Evolutionary conservation across 2,113 vertebrate genomes (phyloP).

Genomic region (Rissa tridactyla): DNA sequence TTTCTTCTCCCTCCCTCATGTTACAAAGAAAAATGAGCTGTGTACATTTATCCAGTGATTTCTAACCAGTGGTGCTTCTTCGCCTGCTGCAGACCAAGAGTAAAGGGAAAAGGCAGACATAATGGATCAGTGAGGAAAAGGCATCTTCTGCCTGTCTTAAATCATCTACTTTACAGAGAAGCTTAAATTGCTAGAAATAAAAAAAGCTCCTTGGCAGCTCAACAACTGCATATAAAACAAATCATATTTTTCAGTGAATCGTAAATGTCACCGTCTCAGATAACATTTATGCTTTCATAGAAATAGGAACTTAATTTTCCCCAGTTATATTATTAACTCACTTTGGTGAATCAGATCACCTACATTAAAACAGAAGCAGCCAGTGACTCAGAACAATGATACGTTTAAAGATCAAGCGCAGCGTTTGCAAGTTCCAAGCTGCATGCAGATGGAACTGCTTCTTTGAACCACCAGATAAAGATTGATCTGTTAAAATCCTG

Average conservation of each 20-base stretch:
- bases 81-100: not conserved
- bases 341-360: slow-evolving; percentile 46
- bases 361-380: slow-evolving; percentile 10
- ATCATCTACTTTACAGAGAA: slow-evolving; percentile 58
- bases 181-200: slow-evolving; percentile 60
- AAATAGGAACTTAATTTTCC: slow-evolving; percentile 29
- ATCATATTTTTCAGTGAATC: slow-evolving; percentile 6
- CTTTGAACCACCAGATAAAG: slow-evolving; percentile 49
- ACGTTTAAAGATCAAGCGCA: not conserved
- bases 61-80: not conserved
- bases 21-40: slow-evolving; percentile 60
- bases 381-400: slow-evolving; percentile 33
- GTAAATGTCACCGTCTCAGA: slow-evolving; percentile 30
- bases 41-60: slow-evolving; percentile 30
- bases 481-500: slow-evolving; percentile 44
- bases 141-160: slow-evolving; percentile 65
- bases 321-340: slow-evolving; percentile 38
- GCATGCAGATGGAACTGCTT: slow-evolving; percentile 30
- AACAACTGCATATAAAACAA: slow-evolving; percentile 54
- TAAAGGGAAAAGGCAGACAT: slow-evolving; percentile 40
- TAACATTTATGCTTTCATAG: slow-evolving; percentile 55
- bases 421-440: not conserved
- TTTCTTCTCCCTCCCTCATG: slow-evolving; percentile 17
- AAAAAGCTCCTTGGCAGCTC: slow-evolving; percentile 43
- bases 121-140: slow-evolving; percentile 59